Percentiles rank a stretch among this genome's conserved stretches.
These are phyloP conservation scores for Sardina pilchardus DNA, from an alignment of 2,113 vertebrate species.

Conservation along the genomic window DNA sequence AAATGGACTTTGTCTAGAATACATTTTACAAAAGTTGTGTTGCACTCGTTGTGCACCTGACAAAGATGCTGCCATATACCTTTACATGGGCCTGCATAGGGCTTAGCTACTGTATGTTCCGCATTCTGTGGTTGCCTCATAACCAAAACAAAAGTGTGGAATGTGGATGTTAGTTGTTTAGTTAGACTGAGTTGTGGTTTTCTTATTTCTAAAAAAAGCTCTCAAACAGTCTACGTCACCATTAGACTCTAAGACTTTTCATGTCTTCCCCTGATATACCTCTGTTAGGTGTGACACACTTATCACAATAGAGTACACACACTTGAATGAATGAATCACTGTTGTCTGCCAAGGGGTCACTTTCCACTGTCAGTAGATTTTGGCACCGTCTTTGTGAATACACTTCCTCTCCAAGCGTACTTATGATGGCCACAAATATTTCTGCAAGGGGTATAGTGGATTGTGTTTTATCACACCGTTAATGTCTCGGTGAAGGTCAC, in stretches of 20 bases:
- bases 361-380: background rate
- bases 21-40: background rate
- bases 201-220: background rate
- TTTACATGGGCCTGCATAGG: too few relatives aligned
- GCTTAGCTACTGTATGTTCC: too few relatives aligned
- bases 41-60: background rate
- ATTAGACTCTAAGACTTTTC: background rate
- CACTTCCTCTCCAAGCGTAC: background rate
- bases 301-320: background rate
- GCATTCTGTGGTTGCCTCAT: too few relatives aligned
- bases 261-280: background rate
- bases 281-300: background rate
- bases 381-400: background rate
- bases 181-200: too few relatives aligned
- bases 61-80: too few relatives aligned
- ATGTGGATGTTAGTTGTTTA: too few relatives aligned
- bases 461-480: constrained; percentile 5
- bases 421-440: background rate
- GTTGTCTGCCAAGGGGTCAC: background rate
- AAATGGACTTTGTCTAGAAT: background rate
- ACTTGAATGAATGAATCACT: background rate
- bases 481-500: background rate
- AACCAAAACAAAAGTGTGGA: background rate
- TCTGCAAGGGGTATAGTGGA: background rate
- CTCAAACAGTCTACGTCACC: background rate